These are phyloP conservation scores for Sapajus apella DNA, from an alignment of 2,113 vertebrate genomes.

Conservation along the genomic window DNA sequence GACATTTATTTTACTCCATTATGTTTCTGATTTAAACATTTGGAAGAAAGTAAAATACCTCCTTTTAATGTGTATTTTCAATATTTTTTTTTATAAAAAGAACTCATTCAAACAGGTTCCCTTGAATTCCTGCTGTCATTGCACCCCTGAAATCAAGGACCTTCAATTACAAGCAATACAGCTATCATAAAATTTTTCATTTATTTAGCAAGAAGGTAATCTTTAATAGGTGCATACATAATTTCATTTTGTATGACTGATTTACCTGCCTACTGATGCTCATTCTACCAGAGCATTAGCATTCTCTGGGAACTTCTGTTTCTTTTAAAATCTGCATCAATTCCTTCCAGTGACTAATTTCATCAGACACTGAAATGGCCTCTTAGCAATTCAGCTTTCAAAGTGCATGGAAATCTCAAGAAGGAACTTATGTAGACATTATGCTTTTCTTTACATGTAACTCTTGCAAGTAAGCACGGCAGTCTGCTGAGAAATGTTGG, in stretches of 20 bases:
- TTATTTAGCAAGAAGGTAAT: slow-evolving; percentile 60
- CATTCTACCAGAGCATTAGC: slow-evolving; percentile 34
- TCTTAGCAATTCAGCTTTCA: slow-evolving; percentile 58
- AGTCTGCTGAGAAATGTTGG: neutral
- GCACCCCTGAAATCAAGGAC: slow-evolving; percentile 25
- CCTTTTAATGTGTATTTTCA: slow-evolving; percentile 33
- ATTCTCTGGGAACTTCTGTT: slow-evolving; percentile 38
- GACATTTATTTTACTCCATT: slow-evolving; percentile 41
- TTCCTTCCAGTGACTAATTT: slow-evolving; percentile 68
- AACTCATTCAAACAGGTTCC: slow-evolving; percentile 50
- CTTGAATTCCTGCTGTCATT: slow-evolving; percentile 31
- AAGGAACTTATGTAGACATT: neutral
- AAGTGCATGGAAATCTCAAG: neutral
- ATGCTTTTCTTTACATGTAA: neutral
- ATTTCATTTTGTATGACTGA: slow-evolving; percentile 73
- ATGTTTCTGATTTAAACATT: slow-evolving; percentile 42
- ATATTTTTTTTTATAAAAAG: slow-evolving; percentile 23
- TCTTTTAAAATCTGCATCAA: slow-evolving; percentile 59
- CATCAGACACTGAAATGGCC: slow-evolving; percentile 34
- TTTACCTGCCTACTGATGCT: slow-evolving; percentile 61
- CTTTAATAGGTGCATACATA: slow-evolving; percentile 64
- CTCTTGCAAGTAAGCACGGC: neutral
- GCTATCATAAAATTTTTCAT: slow-evolving; percentile 35
- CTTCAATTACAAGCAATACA: slow-evolving; percentile 56
- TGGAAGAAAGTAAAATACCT: neutral